Evolutionary conservation across 2,113 vertebrate species (phyloP).

Genomic region (Macroglossus sobrinus): DNA sequence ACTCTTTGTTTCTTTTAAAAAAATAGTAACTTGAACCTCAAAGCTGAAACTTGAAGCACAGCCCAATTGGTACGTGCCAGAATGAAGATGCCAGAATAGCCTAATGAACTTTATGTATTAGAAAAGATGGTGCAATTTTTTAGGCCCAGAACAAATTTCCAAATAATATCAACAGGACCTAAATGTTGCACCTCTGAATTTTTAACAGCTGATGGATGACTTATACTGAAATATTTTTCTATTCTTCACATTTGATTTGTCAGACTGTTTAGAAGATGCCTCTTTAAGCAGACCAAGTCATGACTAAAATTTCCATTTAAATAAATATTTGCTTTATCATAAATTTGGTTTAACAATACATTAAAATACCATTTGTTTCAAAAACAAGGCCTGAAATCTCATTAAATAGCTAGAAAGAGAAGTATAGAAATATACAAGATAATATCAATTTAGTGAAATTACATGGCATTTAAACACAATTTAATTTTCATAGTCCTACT

Average conservation of each 20-base stretch:
- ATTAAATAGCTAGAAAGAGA: background rate
- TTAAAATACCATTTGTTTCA: background rate
- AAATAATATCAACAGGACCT: background rate
- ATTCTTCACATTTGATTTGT: background rate
- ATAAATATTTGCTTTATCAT: background rate
- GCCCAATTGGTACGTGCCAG: conserved; percentile 65
- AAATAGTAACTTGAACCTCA: background rate
- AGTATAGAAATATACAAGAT: background rate
- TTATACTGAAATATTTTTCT: background rate
- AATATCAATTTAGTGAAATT: background rate
- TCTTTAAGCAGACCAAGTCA: background rate
- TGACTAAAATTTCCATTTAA: background rate
- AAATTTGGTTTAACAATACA: background rate
- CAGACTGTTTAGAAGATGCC: background rate
- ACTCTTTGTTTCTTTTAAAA: background rate
- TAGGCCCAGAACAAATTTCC: background rate
- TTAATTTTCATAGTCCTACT: background rate
- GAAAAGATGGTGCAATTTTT: conserved; percentile 26
- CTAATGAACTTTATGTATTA: conserved; percentile 22
- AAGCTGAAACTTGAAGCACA: conserved; percentile 53
- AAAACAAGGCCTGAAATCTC: background rate
- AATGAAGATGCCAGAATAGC: conserved; percentile 31
- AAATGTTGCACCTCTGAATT: background rate
- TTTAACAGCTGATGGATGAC: background rate
- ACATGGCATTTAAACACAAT: background rate